phyloP scores from a whole-genome alignment of 1,140 invertebrate species.

The Lasaia peninsularis region DNA sequence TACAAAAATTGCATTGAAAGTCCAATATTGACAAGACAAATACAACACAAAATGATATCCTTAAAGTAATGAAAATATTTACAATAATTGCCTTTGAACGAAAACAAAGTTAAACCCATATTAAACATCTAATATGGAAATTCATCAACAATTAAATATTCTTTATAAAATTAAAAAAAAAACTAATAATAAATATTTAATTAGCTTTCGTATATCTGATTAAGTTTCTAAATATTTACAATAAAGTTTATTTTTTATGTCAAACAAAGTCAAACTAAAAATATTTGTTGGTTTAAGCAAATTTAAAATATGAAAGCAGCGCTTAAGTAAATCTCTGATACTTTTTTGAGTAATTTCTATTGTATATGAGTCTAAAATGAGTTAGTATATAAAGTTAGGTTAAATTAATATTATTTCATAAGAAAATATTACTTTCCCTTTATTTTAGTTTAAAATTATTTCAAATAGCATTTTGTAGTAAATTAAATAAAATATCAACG shows the following conservation, averaged over 20 bases:
- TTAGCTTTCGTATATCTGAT: no score
- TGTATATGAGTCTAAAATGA: background rate
- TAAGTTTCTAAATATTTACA: background rate
- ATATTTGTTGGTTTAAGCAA: constrained; percentile 1
- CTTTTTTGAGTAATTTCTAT: no score
- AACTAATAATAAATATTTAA: no score
- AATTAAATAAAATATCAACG: background rate
- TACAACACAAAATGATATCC: constrained; percentile 14
- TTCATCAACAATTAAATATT: no score
- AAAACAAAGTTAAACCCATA: no score
- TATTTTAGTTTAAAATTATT: background rate
- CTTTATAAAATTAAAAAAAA: no score
- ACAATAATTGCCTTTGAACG: background rate
- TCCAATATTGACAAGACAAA: constrained; percentile 61
- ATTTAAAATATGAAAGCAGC: background rate
- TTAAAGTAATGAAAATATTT: background rate
- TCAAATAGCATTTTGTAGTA: background rate
- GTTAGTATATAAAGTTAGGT: background rate
- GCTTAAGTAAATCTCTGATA: no score
- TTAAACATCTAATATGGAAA: no score
- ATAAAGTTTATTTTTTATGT: background rate
- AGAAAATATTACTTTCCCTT: background rate
- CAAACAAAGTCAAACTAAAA: no score
- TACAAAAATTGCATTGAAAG: constrained; percentile 53
- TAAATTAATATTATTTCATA: background rate